These are phyloP conservation scores for Agonopterix heracliana DNA, from an alignment of 2,888 invertebrate species.

Conservation along the genomic window DNA sequence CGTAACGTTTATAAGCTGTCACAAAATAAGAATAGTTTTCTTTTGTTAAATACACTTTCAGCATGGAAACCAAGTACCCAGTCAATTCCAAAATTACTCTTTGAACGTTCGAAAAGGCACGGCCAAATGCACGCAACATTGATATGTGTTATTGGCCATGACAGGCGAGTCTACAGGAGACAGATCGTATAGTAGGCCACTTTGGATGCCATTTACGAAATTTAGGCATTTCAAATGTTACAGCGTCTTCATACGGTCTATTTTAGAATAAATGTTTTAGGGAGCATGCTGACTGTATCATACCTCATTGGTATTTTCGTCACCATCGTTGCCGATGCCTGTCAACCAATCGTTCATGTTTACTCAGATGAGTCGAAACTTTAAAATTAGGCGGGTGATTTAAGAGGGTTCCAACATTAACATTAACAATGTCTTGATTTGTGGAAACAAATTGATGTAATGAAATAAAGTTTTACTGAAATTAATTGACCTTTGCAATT, in stretches of 20 bases:
- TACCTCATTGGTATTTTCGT: constrained; percentile 55
- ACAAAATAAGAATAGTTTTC: too few species aligned
- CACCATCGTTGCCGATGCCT: constrained; percentile 22
- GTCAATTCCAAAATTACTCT: constrained; percentile 50
- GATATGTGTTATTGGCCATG: constrained; percentile 67
- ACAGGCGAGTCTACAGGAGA: constrained; percentile 38
- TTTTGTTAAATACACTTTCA: too few species aligned
- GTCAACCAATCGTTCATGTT: constrained; percentile 48
- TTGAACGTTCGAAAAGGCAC: constrained; percentile 48
- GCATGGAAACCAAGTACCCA: not conserved
- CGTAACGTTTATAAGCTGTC: too few species aligned
- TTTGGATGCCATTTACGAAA: too few species aligned
- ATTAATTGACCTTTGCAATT: too few species aligned
- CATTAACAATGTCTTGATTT: not conserved
- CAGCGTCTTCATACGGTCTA: too few species aligned
- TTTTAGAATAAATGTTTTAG: too few species aligned
- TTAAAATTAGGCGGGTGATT: constrained; percentile 56
- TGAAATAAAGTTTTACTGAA: too few species aligned
- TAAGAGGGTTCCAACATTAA: constrained; percentile 20
- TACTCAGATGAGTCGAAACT: constrained; percentile 65
- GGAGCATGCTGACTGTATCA: not conserved
- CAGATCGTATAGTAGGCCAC: constrained; percentile 6
- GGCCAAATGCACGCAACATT: constrained; percentile 66
- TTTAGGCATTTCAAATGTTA: too few species aligned
- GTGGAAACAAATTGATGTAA: too few species aligned